Evolutionary conservation across 2,888 invertebrate genomes (phyloP).

Genomic region (Polydrusus tereticollis): DNA sequence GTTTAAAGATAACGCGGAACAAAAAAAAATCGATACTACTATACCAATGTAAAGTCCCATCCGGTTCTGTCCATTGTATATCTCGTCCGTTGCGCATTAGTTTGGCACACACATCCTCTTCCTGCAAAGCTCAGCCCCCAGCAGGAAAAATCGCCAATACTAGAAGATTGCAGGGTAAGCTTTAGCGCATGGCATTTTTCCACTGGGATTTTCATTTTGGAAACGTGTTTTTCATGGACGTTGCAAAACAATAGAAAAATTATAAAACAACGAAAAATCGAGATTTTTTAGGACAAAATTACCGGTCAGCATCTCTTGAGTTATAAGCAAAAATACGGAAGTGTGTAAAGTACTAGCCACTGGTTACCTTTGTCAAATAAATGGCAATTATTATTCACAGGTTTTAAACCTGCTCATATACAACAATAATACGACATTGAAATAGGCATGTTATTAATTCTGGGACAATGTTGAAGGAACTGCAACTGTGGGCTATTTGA

Average conservation of each 20-base stretch:
- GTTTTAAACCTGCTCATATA: too few relatives aligned
- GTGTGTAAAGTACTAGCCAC: too few relatives aligned
- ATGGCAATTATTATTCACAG: too few relatives aligned
- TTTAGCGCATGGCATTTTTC: conserved; percentile 26
- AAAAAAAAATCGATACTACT: background rate
- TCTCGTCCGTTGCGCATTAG: conserved; percentile 27
- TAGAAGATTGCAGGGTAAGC: conserved; percentile 11
- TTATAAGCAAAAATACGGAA: too few relatives aligned
- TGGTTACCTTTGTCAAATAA: too few relatives aligned
- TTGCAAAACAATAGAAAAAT: background rate
- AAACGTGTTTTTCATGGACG: background rate
- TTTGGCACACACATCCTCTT: conserved; percentile 22
- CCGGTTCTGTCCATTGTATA: conserved; percentile 8
- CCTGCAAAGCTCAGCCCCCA: conserved; percentile 30
- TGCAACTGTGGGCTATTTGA: too few relatives aligned
- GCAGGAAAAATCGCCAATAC: conserved; percentile 36
- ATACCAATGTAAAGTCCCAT: background rate
- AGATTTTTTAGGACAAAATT: background rate
- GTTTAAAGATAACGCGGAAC: too few relatives aligned
- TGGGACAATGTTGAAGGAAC: too few relatives aligned
- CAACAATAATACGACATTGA: too few relatives aligned
- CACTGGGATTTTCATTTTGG: background rate
- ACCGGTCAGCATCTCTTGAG: too few relatives aligned
- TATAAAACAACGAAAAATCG: background rate
- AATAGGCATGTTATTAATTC: too few relatives aligned